Base-by-base conservation (phyloP, 2,888 invertebrate species). In the Anthophora plumipes region DNA sequence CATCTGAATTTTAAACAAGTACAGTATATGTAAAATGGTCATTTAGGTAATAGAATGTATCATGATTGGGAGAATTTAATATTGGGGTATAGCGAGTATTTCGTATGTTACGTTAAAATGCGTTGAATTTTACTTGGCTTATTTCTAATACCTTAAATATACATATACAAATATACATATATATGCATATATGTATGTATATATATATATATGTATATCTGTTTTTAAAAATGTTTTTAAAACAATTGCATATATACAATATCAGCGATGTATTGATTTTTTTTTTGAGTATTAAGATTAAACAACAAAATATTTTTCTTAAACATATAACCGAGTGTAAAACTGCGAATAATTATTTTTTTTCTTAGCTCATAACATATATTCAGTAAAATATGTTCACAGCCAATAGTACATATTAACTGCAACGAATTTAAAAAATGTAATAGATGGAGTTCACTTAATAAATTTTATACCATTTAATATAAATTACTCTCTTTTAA, bases 231-330 rank as follows among this genome's bases (percentile, higher is more conserved):
- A 88, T 67, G 64, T 80, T 67, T 61, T 81, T 85, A 79, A 85
- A 88, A 89, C 85, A 87, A 89, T 75, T 71, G 73, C 70, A 8
- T 88, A 89, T 88, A 76, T 89, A 88, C 86, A 88, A 81, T 83
- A 76, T 85, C 68, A 77, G 78, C 76, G 79, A 78, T 60, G 73
- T 75, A 60, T 80, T 61, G 64, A 25, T 70, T 48, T 55, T 70
- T 46, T n/a, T n/a, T 46, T 79, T 52, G 14, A 48, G 67, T 52
- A 43, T 68, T 67, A 59, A 74, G 67, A 75, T 59, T 72, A 76
- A 83, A 85, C 70, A 87, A 78, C 22, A 67, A 72, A 79, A 80
- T 70, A 64, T 57, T 74, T 50, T 17, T 48, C 67, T 79, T 64
- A 55, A 43, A 57, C 63, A 70, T 75, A 64, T 68, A 75, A 77